Conservation (phyloP, 2,888 invertebrate genomes). For the Metacarcinus magister region DNA sequence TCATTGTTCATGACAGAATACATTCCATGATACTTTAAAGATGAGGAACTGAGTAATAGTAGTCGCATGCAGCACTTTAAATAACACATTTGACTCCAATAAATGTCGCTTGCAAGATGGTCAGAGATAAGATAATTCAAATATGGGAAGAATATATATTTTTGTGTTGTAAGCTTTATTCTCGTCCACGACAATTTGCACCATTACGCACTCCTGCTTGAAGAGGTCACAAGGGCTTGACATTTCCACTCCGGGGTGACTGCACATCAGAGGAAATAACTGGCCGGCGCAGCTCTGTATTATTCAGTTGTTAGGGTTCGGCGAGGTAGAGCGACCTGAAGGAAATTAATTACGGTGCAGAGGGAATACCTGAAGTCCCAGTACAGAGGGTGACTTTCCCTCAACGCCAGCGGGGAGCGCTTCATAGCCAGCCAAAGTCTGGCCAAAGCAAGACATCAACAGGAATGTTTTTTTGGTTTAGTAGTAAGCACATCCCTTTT, state of each 20-base stretch:
- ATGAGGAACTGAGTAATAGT: neutral
- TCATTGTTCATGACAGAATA: neutral
- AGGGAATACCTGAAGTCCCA: neutral
- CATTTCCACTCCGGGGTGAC: neutral
- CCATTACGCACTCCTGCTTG: neutral
- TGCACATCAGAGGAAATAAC: neutral
- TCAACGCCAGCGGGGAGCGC: neutral
- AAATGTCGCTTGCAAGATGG: neutral
- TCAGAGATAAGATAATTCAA: neutral
- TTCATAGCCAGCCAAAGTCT: neutral
- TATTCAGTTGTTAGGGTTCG: neutral
- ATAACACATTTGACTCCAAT: neutral
- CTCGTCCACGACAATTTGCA: neutral
- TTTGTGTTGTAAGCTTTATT: neutral
- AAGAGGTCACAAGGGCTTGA: neutral
- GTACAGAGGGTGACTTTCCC: neutral
- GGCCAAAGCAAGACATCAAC: neutral
- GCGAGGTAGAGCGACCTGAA: neutral
- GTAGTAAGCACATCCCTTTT: neutral
- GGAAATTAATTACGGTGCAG: neutral
- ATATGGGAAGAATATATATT: neutral
- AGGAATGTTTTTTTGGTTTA: neutral
- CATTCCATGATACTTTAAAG: neutral
- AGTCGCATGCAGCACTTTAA: neutral
- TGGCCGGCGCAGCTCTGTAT: neutral